Evolutionary conservation across 37 sponge, comb jelly and placozoan species (phyloP).

Genomic region (Aphrocallistes beatrix): DNA sequence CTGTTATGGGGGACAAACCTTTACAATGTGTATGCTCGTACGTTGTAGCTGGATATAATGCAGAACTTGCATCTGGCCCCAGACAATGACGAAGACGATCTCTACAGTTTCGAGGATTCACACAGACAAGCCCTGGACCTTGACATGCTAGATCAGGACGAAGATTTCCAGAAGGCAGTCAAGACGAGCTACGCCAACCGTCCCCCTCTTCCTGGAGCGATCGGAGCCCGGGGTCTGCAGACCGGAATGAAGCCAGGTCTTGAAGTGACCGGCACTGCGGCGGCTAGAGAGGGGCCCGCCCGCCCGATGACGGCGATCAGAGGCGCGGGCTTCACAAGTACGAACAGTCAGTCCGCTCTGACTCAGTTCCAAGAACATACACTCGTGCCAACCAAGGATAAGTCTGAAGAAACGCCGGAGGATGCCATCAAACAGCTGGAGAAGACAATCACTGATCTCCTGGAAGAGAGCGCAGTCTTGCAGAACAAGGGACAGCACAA

Average conservation of each 20-base stretch:
- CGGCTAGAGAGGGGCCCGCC: constrained; percentile 44
- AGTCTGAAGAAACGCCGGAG: constrained; percentile 40
- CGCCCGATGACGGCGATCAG: constrained; percentile 84
- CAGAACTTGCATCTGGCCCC: constrained; percentile 60
- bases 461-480: constrained; percentile 84
- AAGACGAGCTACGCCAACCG: constrained; percentile 82
- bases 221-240: neutral
- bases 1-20: too few species aligned
- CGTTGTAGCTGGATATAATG: too few species aligned
- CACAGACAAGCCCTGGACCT: constrained; percentile 23
- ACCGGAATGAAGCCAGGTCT: neutral
- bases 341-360: neutral
- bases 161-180: constrained; percentile 66
- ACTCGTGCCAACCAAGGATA: neutral
- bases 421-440: constrained; percentile 73
- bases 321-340: constrained; percentile 69
- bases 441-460: constrained; percentile 54
- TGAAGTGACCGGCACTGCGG: constrained; percentile 3
- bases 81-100: constrained; percentile 69
- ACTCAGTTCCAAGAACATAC: neutral
- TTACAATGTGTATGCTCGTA: too few species aligned
- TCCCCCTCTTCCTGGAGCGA: constrained; percentile 39
- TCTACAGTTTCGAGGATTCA: constrained; percentile 71
- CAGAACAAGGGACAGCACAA: constrained; percentile 47
- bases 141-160: constrained; percentile 81